Evolutionary conservation across 2,113 vertebrate species (phyloP).

Genomic region (Heterotis niloticus): DNA sequence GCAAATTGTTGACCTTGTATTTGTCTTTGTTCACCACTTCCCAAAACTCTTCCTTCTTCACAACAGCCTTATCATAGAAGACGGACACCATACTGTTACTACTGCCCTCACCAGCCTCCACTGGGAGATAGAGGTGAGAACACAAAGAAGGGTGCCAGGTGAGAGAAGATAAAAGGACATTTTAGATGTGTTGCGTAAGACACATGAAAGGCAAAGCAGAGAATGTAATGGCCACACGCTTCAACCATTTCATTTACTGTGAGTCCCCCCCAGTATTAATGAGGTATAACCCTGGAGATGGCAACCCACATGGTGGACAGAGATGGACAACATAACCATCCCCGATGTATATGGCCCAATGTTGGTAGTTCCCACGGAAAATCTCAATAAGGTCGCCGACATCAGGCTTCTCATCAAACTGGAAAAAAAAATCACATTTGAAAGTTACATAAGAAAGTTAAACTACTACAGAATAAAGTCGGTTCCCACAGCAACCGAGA

Average conservation of each 20-base stretch:
- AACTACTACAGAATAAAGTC: too few species aligned
- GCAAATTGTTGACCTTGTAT: constrained; percentile 65
- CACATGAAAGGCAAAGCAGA: neutral
- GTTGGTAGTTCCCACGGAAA: constrained; percentile 66
- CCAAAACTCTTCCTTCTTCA: constrained; percentile 67
- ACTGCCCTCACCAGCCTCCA: constrained; percentile 48
- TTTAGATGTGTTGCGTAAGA: neutral
- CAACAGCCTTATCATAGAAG: constrained; percentile 58
- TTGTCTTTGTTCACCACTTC: constrained; percentile 46
- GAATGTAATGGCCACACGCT: neutral
- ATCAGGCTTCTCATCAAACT: constrained; percentile 63
- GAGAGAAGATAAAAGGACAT: neutral
- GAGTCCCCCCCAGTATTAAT: neutral
- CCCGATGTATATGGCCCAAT: constrained; percentile 81
- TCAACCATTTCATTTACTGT: neutral
- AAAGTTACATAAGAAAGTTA: neutral
- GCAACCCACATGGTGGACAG: constrained; percentile 63
- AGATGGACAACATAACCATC: constrained; percentile 75
- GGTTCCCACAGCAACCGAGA: too few species aligned
- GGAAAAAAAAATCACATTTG: neutral
- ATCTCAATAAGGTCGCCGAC: constrained; percentile 79
- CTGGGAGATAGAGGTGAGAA: constrained; percentile 51
- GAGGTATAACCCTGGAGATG: neutral
- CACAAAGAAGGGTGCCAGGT: neutral
- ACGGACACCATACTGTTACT: constrained; percentile 68